Evolutionary conservation across 1,140 invertebrate genomes (phyloP).

Genomic region (Onthophagus taurus): DNA sequence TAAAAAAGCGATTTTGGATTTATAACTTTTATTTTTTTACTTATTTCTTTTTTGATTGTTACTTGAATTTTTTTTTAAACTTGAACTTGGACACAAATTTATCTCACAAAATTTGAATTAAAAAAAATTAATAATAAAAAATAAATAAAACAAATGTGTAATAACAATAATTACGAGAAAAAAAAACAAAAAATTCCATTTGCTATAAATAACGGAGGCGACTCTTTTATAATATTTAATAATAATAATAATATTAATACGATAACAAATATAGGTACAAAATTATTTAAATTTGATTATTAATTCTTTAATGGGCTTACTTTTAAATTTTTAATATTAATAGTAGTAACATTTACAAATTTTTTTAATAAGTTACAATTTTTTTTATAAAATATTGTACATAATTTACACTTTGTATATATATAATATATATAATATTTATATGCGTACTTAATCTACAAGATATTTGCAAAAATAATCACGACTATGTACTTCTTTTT

Average conservation of each 20-base stretch:
- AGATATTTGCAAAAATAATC: slow-evolving; percentile 36
- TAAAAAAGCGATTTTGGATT: too few species aligned
- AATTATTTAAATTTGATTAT: slow-evolving; percentile 22
- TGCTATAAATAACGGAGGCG: background rate
- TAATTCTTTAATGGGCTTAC: slow-evolving; percentile 21
- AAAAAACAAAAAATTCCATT: slow-evolving; percentile 10
- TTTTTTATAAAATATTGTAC: slow-evolving; percentile 37
- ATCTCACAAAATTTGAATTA: too few species aligned
- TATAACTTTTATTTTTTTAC: too few species aligned
- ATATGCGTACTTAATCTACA: slow-evolving; percentile 33
- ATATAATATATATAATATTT: slow-evolving; percentile 24
- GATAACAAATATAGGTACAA: slow-evolving; percentile 24
- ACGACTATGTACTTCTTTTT: slow-evolving; percentile 22
- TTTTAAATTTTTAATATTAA: slow-evolving; percentile 12
- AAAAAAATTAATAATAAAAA: too few species aligned
- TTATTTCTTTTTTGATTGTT: too few species aligned
- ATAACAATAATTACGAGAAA: too few species aligned
- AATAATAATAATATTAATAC: slow-evolving; percentile 13
- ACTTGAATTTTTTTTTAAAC: too few species aligned
- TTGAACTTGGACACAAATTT: too few species aligned
- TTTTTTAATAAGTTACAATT: slow-evolving; percentile 38
- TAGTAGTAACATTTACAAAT: slow-evolving; percentile 33
- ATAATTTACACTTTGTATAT: slow-evolving; percentile 30
- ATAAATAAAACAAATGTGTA: too few species aligned
- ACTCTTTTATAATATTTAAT: slow-evolving; percentile 2